phyloP scores from a whole-genome alignment of 2,113 vertebrate genomes.

The Dicerorhinus sumatrensis region DNA sequence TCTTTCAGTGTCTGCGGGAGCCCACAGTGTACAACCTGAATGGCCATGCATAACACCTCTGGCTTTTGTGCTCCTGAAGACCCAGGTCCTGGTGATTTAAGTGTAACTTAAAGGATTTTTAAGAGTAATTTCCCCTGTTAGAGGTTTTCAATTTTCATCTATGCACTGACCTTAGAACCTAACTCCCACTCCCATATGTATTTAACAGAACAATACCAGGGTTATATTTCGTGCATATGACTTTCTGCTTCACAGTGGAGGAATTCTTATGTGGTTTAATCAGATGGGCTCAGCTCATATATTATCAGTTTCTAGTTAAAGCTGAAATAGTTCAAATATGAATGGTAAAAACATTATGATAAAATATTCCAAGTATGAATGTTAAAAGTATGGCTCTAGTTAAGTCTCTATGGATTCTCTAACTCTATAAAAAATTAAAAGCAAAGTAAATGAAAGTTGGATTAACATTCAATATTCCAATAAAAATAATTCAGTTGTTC shows the following conservation, averaged over 20 bases:
- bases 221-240: background rate
- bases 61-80: background rate
- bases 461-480: conserved; percentile 21
- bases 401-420: conserved; percentile 12
- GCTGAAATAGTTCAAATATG: conserved; percentile 8
- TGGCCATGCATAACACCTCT: background rate
- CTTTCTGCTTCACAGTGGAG: background rate
- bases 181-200: background rate
- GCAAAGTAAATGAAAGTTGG: conserved; percentile 37
- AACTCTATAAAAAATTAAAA: conserved; percentile 31
- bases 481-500: conserved; percentile 48
- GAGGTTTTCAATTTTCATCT: background rate
- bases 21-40: background rate
- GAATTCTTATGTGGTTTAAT: conserved; percentile 23
- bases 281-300: background rate
- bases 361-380: conserved; percentile 37
- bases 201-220: background rate
- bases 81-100: background rate
- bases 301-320: conserved; percentile 2
- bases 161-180: background rate
- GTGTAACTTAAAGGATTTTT: background rate
- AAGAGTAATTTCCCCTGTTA: conserved; percentile 22
- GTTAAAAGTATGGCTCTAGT: background rate
- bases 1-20: background rate
- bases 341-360: conserved; percentile 27